These are phyloP conservation scores for Pollenia amentaria DNA, from an alignment of 2,888 invertebrate genomes.

Conservation along the genomic window DNA sequence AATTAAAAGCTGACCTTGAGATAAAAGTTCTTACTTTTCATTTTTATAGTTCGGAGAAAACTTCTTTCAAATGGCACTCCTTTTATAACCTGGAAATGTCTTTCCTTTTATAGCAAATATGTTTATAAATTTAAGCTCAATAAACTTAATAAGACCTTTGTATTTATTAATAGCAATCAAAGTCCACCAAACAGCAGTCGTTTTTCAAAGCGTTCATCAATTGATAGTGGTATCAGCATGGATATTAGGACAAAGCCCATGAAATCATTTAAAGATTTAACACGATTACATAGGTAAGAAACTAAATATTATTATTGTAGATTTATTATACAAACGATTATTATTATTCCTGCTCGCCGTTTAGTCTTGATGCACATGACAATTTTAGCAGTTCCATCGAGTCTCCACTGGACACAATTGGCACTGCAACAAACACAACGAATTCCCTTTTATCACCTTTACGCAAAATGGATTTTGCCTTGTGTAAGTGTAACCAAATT, in stretches of 20 bases:
- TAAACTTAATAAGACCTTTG: background rate
- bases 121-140: too few relatives aligned
- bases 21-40: too few relatives aligned
- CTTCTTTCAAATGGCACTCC: too few relatives aligned
- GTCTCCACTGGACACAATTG: slow-evolving; percentile 82
- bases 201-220: slow-evolving; percentile 90
- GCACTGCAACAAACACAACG: slow-evolving; percentile 77
- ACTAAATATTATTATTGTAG: slow-evolving; percentile 9
- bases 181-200: slow-evolving; percentile 84
- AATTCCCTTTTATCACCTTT: slow-evolving; percentile 85
- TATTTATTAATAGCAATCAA: slow-evolving; percentile 79
- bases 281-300: slow-evolving; percentile 81
- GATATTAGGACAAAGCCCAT: slow-evolving; percentile 85
- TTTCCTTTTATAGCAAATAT: too few relatives aligned
- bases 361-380: slow-evolving; percentile 84
- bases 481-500: slow-evolving; percentile 88
- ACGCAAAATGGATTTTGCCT: slow-evolving; percentile 92
- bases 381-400: slow-evolving; percentile 84
- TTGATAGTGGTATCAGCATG: slow-evolving; percentile 92
- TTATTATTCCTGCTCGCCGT: background rate
- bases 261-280: slow-evolving; percentile 85
- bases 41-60: too few relatives aligned
- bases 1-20: too few relatives aligned
- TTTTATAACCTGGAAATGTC: too few relatives aligned
- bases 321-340: background rate